A percentile compares a stretch with the other conserved stretches of the same genome.
Evolutionary conservation across 2,888 invertebrate species (phyloP).

Genomic region (Napeogenes sylphis): DNA sequence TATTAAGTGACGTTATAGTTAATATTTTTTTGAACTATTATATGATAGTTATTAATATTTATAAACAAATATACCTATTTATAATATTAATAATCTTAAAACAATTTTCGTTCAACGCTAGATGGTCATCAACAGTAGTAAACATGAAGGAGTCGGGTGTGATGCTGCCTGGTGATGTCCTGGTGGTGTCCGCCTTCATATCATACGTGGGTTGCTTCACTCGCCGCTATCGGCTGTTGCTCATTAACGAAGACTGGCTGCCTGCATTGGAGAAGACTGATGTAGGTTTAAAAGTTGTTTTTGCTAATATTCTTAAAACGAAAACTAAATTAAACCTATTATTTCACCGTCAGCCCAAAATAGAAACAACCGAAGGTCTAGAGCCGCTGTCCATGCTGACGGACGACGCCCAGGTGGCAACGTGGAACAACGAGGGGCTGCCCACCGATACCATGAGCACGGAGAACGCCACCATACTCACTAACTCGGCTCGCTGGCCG

Average conservation of each 20-base stretch:
- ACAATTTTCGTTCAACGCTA: conserved; percentile 25
- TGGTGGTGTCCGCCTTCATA: conserved; percentile 93
- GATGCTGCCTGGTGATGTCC: conserved; percentile 92
- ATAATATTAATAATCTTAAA: too few relatives aligned
- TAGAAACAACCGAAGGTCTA: conserved; percentile 86
- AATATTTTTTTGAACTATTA: too few relatives aligned
- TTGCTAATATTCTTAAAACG: too few relatives aligned
- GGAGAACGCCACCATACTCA: conserved; percentile 95
- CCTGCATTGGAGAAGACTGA: conserved; percentile 85
- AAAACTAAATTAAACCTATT: too few relatives aligned
- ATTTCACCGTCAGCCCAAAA: conserved; percentile 74
- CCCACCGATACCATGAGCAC: conserved; percentile 96
- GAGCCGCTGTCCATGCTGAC: conserved; percentile 92
- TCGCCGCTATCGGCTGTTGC: conserved; percentile 86
- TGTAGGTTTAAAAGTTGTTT: conserved; percentile 49
- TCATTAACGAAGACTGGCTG: conserved; percentile 88
- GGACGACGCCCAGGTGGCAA: conserved; percentile 94
- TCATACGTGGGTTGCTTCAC: conserved; percentile 97
- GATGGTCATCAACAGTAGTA: conserved; percentile 68
- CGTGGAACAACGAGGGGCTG: conserved; percentile 96
- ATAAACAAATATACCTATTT: too few relatives aligned
- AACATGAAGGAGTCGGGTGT: conserved; percentile 83
- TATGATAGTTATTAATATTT: not conserved
- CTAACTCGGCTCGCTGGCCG: conserved; percentile 94
- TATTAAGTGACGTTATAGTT: too few relatives aligned